Evolutionary conservation across 2,888 invertebrate species (phyloP).

Genomic region (Muschampia plurimacula): DNA sequence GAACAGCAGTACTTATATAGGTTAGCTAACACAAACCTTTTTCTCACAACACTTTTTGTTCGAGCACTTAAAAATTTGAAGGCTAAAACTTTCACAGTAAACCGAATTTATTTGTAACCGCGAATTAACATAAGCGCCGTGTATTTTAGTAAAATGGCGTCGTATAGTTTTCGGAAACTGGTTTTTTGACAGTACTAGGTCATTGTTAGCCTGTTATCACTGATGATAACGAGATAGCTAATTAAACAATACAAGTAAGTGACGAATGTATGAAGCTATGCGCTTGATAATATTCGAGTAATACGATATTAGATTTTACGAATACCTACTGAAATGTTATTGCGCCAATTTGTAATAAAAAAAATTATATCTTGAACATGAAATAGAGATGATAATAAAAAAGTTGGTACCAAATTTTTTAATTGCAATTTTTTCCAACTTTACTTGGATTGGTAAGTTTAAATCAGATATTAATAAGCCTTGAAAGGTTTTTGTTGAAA

Average conservation of each 20-base stretch:
- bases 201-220: conserved; percentile 48
- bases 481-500: no score
- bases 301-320: not conserved
- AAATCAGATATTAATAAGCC: no score
- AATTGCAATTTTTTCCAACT: no score
- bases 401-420: no score
- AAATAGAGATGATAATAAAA: no score
- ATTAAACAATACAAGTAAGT: conserved; percentile 44
- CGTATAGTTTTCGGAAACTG: conserved; percentile 33
- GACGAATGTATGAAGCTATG: conserved; percentile 19
- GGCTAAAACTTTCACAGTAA: not conserved
- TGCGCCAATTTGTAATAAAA: no score
- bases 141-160: conserved; percentile 38
- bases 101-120: not conserved
- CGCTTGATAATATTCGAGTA: not conserved
- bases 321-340: no score
- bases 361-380: no score
- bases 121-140: not conserved
- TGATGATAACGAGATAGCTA: conserved; percentile 45
- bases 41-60: not conserved
- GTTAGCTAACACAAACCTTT: conserved; percentile 7
- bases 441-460: no score
- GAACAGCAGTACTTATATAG: not conserved
- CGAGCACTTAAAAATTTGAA: conserved; percentile 10
- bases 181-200: conserved; percentile 46